Conservation (phyloP, 2,113 vertebrate species). For the Thunnus thynnus region DNA sequence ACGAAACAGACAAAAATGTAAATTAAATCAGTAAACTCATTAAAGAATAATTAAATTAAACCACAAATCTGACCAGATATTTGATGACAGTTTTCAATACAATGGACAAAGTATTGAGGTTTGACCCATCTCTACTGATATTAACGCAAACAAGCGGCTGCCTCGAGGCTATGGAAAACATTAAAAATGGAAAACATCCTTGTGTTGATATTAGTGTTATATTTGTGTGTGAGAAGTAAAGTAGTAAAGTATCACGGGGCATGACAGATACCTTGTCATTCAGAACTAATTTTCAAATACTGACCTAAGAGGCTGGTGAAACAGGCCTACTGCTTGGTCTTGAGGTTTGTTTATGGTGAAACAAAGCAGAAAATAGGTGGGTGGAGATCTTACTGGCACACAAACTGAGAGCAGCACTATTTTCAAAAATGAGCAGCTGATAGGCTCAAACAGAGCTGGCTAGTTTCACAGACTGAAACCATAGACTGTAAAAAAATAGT, state of each 20-base stretch:
- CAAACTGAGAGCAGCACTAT: neutral
- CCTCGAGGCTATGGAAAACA: neutral
- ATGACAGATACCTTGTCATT: neutral
- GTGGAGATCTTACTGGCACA: slow-evolving; percentile 5
- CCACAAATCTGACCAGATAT: neutral
- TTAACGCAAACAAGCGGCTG: neutral
- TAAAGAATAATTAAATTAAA: neutral
- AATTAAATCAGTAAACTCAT: no score
- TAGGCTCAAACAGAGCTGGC: neutral
- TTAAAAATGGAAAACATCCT: neutral
- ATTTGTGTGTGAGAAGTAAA: neutral
- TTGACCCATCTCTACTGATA: neutral
- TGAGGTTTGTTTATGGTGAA: slow-evolving; percentile 36
- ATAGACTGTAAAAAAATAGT: neutral
- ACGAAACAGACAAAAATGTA: no score
- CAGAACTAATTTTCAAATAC: neutral
- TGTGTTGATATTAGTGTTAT: neutral
- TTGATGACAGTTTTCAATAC: neutral
- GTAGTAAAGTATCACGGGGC: neutral
- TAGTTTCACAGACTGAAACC: slow-evolving; percentile 8
- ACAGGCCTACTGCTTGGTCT: neutral
- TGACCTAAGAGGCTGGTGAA: neutral
- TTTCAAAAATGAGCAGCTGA: neutral
- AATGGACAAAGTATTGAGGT: neutral
- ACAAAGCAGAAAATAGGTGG: slow-evolving; percentile 6